Evolutionary conservation across 2,113 vertebrate genomes (phyloP), one percentile per base, ranked within the genome.

Genomic region (Romanogobio albipinnatus): DNA sequence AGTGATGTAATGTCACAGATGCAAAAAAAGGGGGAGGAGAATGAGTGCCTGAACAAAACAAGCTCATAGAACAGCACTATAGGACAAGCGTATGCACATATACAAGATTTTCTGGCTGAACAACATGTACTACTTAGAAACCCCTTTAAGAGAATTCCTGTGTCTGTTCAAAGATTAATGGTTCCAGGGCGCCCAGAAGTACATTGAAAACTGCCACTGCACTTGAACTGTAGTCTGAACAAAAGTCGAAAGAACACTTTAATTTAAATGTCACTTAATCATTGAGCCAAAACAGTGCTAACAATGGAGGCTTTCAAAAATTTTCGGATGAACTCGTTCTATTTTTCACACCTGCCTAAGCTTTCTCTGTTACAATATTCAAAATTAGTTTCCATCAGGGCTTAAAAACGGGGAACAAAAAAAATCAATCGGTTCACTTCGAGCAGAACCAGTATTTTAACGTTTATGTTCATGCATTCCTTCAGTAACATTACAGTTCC

Each of bases 71-170:
- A 24, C 61, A 22, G 51, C 15, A 51, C 43, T 49, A 3, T 45
- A 43, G 36, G 47, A 39, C 73, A 62, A 11, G 76, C 36, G 0
- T 22, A 64, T 15, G 82, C 22, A 10, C 51, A 80, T 17, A 83
- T 61, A 87, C 62, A 45, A n/a, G 86, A 85, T 13, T 73, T 84
- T 33, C 79, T 47, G 22, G 86, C 17, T 74, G 62, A 82, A 59
- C 83, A 77, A 82, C 73, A 74, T 49, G 78, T 36, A 75, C n/a
- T 24, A 19, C 5, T 53, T 74, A 68, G 33, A 80, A 36, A 51
- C 11, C 22, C 39, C n/a, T n/a, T n/a, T n/a, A n/a, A 53, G 9
- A 53, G 59, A 51, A 15, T 68, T 24, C 8, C 49, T 73, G 15
- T 76, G 22, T 76, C 15, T 73, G 10, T 45, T 59, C 36, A 71